phyloP scores from a whole-genome alignment of 2,888 invertebrate genomes.

The Hirtodrosophila duncani region DNA sequence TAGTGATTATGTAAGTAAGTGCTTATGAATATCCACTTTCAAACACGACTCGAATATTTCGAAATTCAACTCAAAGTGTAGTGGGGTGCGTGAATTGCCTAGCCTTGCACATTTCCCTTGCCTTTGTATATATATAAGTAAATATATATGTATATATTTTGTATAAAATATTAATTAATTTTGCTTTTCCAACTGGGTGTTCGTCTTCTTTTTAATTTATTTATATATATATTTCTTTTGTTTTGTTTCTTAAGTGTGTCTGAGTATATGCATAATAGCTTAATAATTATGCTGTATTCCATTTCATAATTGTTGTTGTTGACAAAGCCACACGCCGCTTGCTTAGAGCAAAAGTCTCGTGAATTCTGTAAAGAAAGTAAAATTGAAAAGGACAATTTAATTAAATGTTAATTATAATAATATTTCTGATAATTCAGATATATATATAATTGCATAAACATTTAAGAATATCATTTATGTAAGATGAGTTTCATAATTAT shows the following conservation, averaged over 20 bases:
- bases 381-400: neutral
- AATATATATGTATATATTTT: slow-evolving; percentile 16
- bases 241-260: slow-evolving; percentile 28
- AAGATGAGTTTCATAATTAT: too few relatives aligned
- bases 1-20: slow-evolving; percentile 3
- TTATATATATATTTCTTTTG: slow-evolving; percentile 27
- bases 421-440: neutral
- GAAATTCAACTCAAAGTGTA: slow-evolving; percentile 29
- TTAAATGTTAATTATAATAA: slow-evolving; percentile 5
- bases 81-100: slow-evolving; percentile 27
- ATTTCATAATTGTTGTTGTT: slow-evolving; percentile 9
- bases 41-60: too few relatives aligned
- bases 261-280: slow-evolving; percentile 67
- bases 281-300: slow-evolving; percentile 30
- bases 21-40: slow-evolving; percentile 7
- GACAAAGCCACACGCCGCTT: slow-evolving; percentile 13
- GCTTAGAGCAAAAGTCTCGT: slow-evolving; percentile 76
- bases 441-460: too few relatives aligned
- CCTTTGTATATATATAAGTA: slow-evolving; percentile 22
- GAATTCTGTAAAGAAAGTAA: slow-evolving; percentile 60
- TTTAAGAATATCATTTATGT: too few relatives aligned
- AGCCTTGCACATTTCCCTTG: slow-evolving; percentile 25
- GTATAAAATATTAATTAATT: slow-evolving; percentile 55
- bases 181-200: too few relatives aligned
- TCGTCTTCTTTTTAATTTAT: slow-evolving; percentile 42